phyloP scores from a whole-genome alignment of 2,888 invertebrate genomes.

The Sphaeridia pumilis region DNA sequence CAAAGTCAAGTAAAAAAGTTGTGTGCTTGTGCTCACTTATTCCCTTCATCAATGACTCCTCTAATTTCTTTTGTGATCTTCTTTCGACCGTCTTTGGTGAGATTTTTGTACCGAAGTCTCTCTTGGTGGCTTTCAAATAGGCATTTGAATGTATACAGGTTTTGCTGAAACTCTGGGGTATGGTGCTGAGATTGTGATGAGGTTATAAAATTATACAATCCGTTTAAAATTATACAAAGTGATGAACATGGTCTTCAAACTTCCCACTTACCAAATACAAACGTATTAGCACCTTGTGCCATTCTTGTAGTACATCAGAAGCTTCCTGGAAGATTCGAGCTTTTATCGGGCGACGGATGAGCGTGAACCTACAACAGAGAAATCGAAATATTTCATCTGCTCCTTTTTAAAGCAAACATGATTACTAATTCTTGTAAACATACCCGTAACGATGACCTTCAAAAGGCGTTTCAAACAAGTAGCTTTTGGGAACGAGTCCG shows the following conservation, averaged over 20 bases:
- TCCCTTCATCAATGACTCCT: conserved; percentile 79
- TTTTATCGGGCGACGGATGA: conserved; percentile 55
- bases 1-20: background rate
- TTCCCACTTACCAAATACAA: conserved; percentile 59
- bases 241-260: background rate
- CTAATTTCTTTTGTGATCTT: conserved; percentile 71
- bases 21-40: conserved; percentile 47
- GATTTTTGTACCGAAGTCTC: conserved; percentile 70
- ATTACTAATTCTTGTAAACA: conserved; percentile 36
- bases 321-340: conserved; percentile 75
- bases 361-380: conserved; percentile 49
- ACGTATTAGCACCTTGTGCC: conserved; percentile 74
- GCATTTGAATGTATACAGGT: conserved; percentile 72
- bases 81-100: conserved; percentile 78
- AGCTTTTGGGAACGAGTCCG: conserved; percentile 66
- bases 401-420: background rate
- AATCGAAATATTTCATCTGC: too few relatives aligned
- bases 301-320: conserved; percentile 76
- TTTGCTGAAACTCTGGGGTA: conserved; percentile 53
- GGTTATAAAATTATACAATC: too few relatives aligned
- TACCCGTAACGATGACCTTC: conserved; percentile 52
- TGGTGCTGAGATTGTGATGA: background rate
- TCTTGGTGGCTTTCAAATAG: conserved; percentile 65
- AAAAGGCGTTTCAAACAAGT: conserved; percentile 54
- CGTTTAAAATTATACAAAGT: too few relatives aligned